Conservation (phyloP, 30 jellyfish, hydroid and myxozoan genomes). For the Turritopsis rubra region DNA sequence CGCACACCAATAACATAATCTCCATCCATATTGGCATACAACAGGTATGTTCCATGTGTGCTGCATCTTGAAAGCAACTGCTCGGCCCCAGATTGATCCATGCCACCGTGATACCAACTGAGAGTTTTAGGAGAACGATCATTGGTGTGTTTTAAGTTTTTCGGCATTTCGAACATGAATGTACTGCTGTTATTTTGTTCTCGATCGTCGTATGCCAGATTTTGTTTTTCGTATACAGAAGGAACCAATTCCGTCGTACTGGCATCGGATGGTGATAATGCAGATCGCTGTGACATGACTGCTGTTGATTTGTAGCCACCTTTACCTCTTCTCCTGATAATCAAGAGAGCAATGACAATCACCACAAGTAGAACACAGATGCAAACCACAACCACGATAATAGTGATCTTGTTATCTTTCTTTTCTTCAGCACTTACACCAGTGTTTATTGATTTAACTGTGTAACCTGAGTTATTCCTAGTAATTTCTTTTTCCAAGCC, state of each 20-base stretch:
- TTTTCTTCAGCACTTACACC: not conserved
- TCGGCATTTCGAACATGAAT: constrained; percentile 34
- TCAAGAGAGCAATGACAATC: not conserved
- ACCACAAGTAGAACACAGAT: constrained; percentile 5
- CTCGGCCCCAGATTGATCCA: constrained; percentile 40
- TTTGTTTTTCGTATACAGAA: constrained; percentile 11
- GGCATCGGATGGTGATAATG: constrained; percentile 21
- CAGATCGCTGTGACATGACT: constrained; percentile 29
- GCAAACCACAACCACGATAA: constrained; percentile 12
- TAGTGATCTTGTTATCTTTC: not conserved
- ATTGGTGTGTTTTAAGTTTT: constrained; percentile 14
- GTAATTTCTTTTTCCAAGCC: constrained; percentile 13
- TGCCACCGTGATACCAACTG: constrained; percentile 65
- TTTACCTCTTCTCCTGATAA: constrained; percentile 7
- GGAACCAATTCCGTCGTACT: constrained; percentile 29
- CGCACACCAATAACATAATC: constrained; percentile 47
- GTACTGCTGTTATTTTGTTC: constrained; percentile 39
- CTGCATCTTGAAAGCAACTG: constrained; percentile 30
- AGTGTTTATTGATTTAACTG: not conserved
- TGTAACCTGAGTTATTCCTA: not conserved
- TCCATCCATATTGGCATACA: constrained; percentile 34
- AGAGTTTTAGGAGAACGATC: constrained; percentile 19
- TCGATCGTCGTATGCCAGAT: constrained; percentile 37
- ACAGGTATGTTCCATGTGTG: constrained; percentile 49
- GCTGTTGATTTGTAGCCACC: not conserved